These are phyloP conservation scores for Listrodromus nycthemerus DNA, from an alignment of 2,888 invertebrate species.

Conservation along the genomic window DNA sequence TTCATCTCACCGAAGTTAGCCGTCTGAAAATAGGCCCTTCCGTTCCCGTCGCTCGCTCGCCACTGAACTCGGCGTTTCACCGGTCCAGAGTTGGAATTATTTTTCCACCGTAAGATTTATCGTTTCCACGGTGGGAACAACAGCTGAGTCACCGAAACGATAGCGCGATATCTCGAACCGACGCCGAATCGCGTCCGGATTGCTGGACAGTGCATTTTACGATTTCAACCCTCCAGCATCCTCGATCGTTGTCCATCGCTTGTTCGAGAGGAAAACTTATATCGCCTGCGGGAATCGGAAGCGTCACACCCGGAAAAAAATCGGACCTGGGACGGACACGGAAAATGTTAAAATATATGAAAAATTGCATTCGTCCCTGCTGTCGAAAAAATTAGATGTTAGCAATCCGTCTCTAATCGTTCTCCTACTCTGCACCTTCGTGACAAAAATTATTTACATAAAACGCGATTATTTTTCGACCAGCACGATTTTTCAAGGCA, in stretches of 20 bases:
- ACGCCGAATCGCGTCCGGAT: slow-evolving; percentile 31
- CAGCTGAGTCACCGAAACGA: slow-evolving; percentile 63
- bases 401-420: too few species aligned
- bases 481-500: not conserved
- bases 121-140: slow-evolving; percentile 51
- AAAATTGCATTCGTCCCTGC: too few species aligned
- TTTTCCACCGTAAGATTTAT: slow-evolving; percentile 57
- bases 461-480: not conserved
- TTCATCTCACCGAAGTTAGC: slow-evolving; percentile 7
- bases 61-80: slow-evolving; percentile 9
- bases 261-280: slow-evolving; percentile 36
- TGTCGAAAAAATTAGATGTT: too few species aligned
- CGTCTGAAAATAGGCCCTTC: slow-evolving; percentile 52
- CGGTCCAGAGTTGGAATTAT: slow-evolving; percentile 38
- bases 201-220: slow-evolving; percentile 48
- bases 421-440: too few species aligned
- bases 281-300: not conserved
- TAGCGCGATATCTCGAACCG: slow-evolving; percentile 46
- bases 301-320: not conserved
- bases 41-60: not conserved
- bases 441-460: not conserved
- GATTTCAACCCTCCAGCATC: slow-evolving; percentile 18
- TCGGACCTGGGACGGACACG: not conserved
- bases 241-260: not conserved
- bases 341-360: too few species aligned